Evolutionary conservation across 1,140 invertebrate species (phyloP).

Genomic region (Bradynema listronoti): DNA sequence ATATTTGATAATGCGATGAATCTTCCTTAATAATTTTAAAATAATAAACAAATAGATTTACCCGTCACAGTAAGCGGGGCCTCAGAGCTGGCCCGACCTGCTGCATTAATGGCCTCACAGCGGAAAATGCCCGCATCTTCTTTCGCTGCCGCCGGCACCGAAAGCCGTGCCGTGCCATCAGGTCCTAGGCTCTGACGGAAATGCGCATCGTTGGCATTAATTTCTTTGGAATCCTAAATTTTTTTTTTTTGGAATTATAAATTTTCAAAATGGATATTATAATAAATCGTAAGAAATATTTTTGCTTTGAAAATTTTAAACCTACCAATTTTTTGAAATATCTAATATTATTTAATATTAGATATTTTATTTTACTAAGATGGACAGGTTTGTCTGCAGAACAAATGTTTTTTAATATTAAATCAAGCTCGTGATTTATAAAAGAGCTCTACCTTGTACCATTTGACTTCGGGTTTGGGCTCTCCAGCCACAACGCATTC

Average conservation of each 20-base stretch:
- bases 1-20: too few species aligned
- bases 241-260: background rate
- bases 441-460: constrained; percentile 66
- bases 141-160: constrained; percentile 68
- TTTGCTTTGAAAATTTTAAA: constrained; percentile 11
- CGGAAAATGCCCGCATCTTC: constrained; percentile 79
- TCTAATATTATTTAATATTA: too few species aligned
- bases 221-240: constrained; percentile 34
- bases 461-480: constrained; percentile 74
- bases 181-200: constrained; percentile 32
- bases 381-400: too few species aligned
- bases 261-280: background rate
- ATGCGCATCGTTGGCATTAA: constrained; percentile 30
- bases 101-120: constrained; percentile 59
- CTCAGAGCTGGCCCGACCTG: constrained; percentile 46
- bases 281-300: background rate
- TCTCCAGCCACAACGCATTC: constrained; percentile 78
- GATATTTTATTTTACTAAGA: too few species aligned
- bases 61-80: constrained; percentile 44
- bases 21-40: too few species aligned
- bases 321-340: too few species aligned
- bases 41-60: too few species aligned
- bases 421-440: background rate
- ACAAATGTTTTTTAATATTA: too few species aligned
- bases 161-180: constrained; percentile 60